A percentile compares a stretch with the other conserved stretches of the same genome.
phyloP scores from a whole-genome alignment of 2,113 vertebrate species.

The Tetrax tetrax region DNA sequence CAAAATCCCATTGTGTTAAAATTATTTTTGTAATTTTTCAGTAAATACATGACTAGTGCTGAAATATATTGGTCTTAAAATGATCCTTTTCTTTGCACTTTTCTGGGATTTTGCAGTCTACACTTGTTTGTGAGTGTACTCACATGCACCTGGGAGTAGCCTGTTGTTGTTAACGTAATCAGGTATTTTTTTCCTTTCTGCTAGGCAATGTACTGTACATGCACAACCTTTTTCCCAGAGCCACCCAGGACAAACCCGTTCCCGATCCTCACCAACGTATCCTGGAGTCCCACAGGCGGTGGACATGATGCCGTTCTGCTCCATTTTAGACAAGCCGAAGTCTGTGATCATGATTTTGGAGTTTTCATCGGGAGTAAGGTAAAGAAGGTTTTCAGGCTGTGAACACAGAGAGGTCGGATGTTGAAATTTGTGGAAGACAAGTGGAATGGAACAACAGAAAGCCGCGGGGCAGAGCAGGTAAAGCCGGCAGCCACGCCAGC shows the following conservation, averaged over 20 bases:
- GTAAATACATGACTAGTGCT: neutral
- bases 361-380: conserved; percentile 88
- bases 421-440: neutral
- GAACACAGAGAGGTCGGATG: neutral
- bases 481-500: neutral
- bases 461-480: accelerated
- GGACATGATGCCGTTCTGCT: conserved; percentile 91
- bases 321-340: conserved; percentile 92
- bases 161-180: accelerated
- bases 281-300: conserved; percentile 94
- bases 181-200: neutral
- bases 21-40: neutral
- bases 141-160: neutral
- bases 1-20: neutral
- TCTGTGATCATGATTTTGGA: conserved; percentile 98
- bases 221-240: neutral
- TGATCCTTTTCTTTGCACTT: neutral
- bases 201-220: neutral
- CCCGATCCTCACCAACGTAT: conserved; percentile 83
- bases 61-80: neutral
- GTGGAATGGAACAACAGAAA: neutral
- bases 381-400: conserved; percentile 94
- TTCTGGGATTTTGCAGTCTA: neutral
- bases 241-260: neutral
- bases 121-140: neutral